Evolutionary conservation across 2,113 vertebrate genomes (phyloP).

Genomic region (Clarias magur): DNA sequence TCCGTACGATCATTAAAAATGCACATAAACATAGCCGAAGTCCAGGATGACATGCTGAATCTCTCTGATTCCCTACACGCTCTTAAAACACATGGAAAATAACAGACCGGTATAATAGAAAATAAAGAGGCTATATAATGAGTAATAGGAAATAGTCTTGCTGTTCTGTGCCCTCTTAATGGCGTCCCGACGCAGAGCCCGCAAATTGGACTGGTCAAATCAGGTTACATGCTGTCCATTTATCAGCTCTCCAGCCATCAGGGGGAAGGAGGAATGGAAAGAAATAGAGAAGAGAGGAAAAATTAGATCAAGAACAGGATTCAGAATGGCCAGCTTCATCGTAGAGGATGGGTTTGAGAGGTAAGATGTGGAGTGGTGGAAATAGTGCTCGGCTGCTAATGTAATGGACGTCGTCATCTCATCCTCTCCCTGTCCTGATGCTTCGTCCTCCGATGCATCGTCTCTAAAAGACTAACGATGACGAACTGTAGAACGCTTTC

Average conservation of each 20-base stretch:
- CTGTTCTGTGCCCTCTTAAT: conserved; percentile 5
- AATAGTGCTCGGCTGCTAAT: conserved; percentile 27
- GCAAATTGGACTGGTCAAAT: conserved; percentile 16
- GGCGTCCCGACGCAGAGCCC: background rate
- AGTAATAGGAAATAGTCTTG: conserved; percentile 30
- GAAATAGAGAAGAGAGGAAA: background rate
- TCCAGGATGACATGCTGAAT: background rate
- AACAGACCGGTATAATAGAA: conserved; percentile 14
- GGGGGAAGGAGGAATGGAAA: conserved; percentile 6
- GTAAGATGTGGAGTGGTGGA: conserved; percentile 13
- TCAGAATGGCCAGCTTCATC: conserved; percentile 1
- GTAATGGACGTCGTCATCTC: conserved; percentile 24
- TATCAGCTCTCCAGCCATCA: conserved; percentile 20
- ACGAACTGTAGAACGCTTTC: conserved; percentile 15
- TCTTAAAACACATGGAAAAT: conserved; percentile 1
- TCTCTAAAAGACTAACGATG: background rate
- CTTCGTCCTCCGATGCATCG: background rate
- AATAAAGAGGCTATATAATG: background rate
- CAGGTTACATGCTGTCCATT: conserved; percentile 28
- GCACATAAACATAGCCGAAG: background rate
- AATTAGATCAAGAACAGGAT: conserved; percentile 26
- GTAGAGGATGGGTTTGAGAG: background rate
- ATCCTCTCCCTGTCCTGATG: background rate
- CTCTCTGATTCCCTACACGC: conserved; percentile 1
- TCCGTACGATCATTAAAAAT: background rate